Percentiles rank a stretch among this genome's conserved stretches.
Conservation (phyloP, 2,797 vertebrate genomes). For the Cephalopachus bancanus region DNA sequence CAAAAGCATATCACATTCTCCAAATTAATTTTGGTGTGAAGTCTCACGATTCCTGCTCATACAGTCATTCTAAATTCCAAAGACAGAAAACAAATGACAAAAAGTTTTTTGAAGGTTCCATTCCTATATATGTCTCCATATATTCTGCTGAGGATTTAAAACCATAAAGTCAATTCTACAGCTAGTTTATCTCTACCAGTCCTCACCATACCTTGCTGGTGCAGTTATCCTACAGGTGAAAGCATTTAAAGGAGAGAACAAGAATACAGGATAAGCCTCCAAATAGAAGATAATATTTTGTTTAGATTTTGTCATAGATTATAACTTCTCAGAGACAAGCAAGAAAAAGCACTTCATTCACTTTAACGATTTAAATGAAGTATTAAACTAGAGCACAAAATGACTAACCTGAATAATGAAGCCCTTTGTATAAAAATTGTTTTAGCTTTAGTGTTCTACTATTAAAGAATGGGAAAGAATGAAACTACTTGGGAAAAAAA, state of each 20-base stretch:
- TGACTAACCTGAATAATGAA: conserved; percentile 56
- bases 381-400: conserved; percentile 22
- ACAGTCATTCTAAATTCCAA: conserved; percentile 57
- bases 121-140: conserved; percentile 33
- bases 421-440: conserved; percentile 15
- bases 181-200: conserved; percentile 22
- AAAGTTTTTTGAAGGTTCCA: conserved; percentile 20
- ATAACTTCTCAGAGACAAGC: conserved; percentile 65
- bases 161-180: conserved; percentile 15
- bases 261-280: conserved; percentile 78
- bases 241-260: conserved; percentile 91
- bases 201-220: conserved; percentile 96
- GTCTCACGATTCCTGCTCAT: conserved; percentile 45
- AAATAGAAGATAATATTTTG: not conserved
- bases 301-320: not conserved
- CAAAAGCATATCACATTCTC: conserved; percentile 17
- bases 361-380: conserved; percentile 46
- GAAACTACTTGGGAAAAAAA: not conserved
- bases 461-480: conserved; percentile 43
- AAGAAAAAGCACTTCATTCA: conserved; percentile 50
- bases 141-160: not conserved
- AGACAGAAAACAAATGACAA: conserved; percentile 31
- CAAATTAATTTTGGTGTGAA: conserved; percentile 37
- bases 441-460: conserved; percentile 23
- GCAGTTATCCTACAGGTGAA: conserved; percentile 96